A percentile compares a stretch with the other conserved stretches of the same genome.
These are phyloP conservation scores for Chironomus riparius DNA, from an alignment of 2,888 invertebrate genomes.

Conservation along the genomic window DNA sequence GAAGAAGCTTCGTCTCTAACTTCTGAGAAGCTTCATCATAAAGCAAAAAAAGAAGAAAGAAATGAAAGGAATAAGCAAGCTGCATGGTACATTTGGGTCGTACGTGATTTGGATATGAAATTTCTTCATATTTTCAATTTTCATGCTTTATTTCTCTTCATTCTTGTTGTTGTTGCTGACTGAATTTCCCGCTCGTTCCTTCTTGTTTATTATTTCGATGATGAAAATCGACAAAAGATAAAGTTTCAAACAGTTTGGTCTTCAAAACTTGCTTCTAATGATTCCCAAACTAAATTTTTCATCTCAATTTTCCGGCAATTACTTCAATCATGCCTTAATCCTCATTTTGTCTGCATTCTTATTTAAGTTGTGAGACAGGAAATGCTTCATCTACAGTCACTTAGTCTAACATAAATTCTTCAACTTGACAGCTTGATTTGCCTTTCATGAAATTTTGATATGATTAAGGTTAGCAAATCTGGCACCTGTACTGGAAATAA, in stretches of 20 bases:
- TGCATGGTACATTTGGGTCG: conserved; percentile 12
- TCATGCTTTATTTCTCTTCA: not conserved
- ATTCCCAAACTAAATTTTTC: not conserved
- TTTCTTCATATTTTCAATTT: conserved; percentile 22
- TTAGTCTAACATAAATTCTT: no score
- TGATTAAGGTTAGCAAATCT: no score
- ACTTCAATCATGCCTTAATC: not conserved
- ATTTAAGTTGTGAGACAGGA: not conserved
- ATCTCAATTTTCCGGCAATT: not conserved
- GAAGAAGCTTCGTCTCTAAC: no score
- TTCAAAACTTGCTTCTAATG: not conserved
- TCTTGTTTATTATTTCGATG: not conserved
- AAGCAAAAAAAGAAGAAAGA: no score
- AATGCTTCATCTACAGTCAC: no score
- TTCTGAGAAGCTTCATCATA: no score
- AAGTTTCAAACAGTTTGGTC: not conserved
- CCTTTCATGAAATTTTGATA: no score
- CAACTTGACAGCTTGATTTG: no score
- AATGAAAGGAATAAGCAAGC: no score
- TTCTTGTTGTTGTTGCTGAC: not conserved
- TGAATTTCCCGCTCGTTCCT: not conserved
- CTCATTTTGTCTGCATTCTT: not conserved
- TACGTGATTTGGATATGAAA: conserved; percentile 23
- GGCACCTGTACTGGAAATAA: no score
- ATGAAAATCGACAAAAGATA: not conserved